A percentile compares a stretch with the other conserved stretches of the same genome.
Conservation (phyloP, 2,888 invertebrate genomes). For the Pammene aurita region DNA sequence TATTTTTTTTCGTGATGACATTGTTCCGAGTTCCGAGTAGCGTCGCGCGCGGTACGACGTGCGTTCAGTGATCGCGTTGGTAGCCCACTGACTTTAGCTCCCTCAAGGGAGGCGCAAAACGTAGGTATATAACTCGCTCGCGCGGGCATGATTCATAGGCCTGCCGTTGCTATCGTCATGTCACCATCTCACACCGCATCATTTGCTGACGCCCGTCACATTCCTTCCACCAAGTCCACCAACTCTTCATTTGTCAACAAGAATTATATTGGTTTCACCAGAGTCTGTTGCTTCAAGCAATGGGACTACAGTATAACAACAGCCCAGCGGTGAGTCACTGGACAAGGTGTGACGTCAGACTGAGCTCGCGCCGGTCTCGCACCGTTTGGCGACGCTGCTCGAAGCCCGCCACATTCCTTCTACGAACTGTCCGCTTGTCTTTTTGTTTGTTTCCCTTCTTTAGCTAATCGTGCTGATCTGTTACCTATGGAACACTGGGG, state of each 20-base stretch:
- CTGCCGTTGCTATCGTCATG: too few relatives aligned
- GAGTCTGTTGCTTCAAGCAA: background rate
- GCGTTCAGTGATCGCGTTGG: too few relatives aligned
- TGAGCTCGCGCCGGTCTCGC: constrained; percentile 8
- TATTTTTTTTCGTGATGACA: too few relatives aligned
- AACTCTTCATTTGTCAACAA: background rate
- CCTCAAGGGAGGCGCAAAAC: too few relatives aligned
- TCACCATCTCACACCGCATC: too few relatives aligned
- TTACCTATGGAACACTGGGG: background rate
- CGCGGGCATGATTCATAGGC: too few relatives aligned
- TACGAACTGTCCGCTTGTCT: constrained; percentile 19
- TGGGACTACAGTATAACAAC: background rate
- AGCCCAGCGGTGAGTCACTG: constrained; percentile 29
- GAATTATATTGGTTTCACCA: background rate
- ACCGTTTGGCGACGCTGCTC: background rate
- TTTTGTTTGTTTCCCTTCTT: constrained; percentile 10
- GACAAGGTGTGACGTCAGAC: constrained; percentile 29
- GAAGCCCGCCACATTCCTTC: constrained; percentile 24
- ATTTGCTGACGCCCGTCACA: too few relatives aligned
- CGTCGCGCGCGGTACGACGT: too few relatives aligned
- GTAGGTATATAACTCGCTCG: too few relatives aligned
- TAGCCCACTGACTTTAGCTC: too few relatives aligned
- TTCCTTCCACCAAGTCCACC: too few relatives aligned
- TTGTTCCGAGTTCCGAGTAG: too few relatives aligned
- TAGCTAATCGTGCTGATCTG: constrained; percentile 12